A percentile compares a stretch with the other conserved stretches of the same genome.
These are phyloP conservation scores for Garrulus glandarius DNA, from an alignment of 2,797 vertebrate genomes.

Conservation along the genomic window DNA sequence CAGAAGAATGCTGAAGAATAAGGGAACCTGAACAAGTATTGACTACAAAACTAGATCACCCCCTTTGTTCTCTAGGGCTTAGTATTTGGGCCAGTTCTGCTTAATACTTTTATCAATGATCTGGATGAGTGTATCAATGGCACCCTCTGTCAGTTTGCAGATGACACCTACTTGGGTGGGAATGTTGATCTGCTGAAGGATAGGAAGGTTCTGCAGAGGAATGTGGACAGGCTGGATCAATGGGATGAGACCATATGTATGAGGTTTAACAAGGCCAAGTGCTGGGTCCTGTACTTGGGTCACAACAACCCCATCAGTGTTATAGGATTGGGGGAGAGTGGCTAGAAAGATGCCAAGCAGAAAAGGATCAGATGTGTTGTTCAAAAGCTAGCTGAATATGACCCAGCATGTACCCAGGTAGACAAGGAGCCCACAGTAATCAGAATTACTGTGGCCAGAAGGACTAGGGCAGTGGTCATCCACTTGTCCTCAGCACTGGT, in stretches of 20 bases:
- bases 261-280: neutral
- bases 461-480: neutral
- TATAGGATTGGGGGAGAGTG: neutral
- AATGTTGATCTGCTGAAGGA: neutral
- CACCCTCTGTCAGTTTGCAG: neutral
- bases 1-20: neutral
- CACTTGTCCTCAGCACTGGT: neutral
- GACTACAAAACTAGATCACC: neutral
- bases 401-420: neutral
- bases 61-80: neutral
- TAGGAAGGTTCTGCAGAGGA: neutral
- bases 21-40: neutral
- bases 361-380: neutral
- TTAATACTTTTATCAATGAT: neutral
- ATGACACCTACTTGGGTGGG: neutral
- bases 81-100: fast-evolving
- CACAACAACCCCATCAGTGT: neutral
- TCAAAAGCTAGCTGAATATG: neutral
- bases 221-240: neutral
- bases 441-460: neutral
- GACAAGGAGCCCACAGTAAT: neutral
- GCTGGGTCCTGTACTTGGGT: neutral
- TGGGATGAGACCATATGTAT: neutral
- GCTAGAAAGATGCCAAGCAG: neutral
- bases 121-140: neutral